phyloP scores from a whole-genome alignment of 2,113 vertebrate species.

The Nyctibius bracteatus region DNA sequence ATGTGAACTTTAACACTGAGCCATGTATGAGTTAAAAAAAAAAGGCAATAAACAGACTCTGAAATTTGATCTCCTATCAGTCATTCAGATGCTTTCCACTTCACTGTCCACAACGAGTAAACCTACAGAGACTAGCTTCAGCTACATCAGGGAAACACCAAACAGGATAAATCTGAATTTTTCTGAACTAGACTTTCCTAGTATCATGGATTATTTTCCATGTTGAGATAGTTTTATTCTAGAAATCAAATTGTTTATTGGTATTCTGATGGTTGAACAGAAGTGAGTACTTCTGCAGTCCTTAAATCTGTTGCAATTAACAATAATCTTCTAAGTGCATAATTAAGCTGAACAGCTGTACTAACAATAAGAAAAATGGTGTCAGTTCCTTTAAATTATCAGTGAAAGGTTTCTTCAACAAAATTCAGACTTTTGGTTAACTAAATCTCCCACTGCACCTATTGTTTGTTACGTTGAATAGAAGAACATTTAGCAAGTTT shows the following conservation, averaged over 20 bases:
- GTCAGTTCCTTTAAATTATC: neutral
- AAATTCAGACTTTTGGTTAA: neutral
- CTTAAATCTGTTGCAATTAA: neutral
- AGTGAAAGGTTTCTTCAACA: neutral
- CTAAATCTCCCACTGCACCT: neutral
- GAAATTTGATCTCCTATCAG: neutral
- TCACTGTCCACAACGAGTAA: accelerated
- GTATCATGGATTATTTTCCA: neutral
- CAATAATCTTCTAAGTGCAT: neutral
- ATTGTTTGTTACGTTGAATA: accelerated
- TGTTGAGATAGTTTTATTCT: neutral
- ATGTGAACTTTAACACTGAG: neutral
- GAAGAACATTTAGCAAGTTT: accelerated
- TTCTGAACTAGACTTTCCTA: neutral
- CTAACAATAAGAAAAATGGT: neutral
- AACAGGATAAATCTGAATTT: neutral
- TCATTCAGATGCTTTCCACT: neutral
- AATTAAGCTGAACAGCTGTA: neutral
- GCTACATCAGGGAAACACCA: neutral
- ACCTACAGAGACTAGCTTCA: neutral
- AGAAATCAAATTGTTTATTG: neutral
- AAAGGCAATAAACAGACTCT: neutral
- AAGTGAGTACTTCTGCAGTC: neutral
- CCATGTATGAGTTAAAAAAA: neutral
- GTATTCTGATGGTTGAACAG: neutral